Percentiles rank a stretch among this genome's conserved stretches.
Conservation (phyloP, 2,113 vertebrate species). For the Propithecus coquereli region DNA sequence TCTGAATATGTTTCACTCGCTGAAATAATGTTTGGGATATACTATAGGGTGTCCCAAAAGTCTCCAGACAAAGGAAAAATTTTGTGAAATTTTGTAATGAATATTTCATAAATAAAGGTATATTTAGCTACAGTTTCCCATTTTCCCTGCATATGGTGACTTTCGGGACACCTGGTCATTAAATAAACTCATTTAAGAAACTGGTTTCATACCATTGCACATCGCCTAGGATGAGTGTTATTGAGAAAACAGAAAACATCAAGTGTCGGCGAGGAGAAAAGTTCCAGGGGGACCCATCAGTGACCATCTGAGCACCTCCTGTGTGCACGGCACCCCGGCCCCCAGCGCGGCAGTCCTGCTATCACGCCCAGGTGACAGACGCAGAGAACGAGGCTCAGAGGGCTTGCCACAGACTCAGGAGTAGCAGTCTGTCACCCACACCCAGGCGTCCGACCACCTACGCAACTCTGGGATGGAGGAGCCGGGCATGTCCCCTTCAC, state of each 20-base stretch:
- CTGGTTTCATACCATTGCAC: no score
- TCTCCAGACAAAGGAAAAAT: no score
- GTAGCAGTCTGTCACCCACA: not conserved
- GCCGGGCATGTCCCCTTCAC: accelerated
- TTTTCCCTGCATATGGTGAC: no score
- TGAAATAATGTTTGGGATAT: not conserved
- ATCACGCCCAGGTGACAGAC: not conserved
- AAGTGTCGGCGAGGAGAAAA: no score
- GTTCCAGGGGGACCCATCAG: accelerated
- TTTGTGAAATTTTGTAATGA: no score
- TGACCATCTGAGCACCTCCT: not conserved
- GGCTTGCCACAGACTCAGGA: not conserved
- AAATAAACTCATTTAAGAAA: not conserved
- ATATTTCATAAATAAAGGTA: no score
- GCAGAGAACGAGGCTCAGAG: not conserved
- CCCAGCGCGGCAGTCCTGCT: not conserved
- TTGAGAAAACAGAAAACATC: not conserved
- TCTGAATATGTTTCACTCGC: not conserved
- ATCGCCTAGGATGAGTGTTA: not conserved
- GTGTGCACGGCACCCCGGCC: not conserved
- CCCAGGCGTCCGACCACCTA: not conserved
- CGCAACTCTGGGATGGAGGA: accelerated
- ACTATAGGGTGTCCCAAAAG: no score
- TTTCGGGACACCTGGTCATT: not conserved
- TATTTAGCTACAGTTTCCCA: no score